phyloP scores from a whole-genome alignment of 2,888 invertebrate species.

The Nebria brevicollis region DNA sequence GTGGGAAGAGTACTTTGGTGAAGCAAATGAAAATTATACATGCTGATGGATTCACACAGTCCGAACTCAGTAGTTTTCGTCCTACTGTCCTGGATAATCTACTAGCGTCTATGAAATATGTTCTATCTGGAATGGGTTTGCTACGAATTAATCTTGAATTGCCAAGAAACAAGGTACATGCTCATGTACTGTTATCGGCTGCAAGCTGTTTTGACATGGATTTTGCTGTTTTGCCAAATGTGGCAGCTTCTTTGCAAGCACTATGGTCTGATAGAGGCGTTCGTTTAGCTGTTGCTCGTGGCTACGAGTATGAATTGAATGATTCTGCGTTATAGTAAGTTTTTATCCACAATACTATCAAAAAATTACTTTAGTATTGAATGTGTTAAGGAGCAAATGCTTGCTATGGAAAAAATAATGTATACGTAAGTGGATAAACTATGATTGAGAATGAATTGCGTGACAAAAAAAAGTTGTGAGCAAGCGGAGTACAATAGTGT shows the following conservation, averaged over 20 bases:
- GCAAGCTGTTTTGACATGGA: constrained; percentile 68
- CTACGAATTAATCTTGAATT: constrained; percentile 71
- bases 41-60: constrained; percentile 71
- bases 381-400: too few relatives aligned
- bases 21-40: constrained; percentile 79
- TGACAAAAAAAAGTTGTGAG: too few relatives aligned
- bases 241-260: constrained; percentile 66
- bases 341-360: neutral
- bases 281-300: constrained; percentile 70
- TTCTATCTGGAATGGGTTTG: constrained; percentile 73
- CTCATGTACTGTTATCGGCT: constrained; percentile 65
- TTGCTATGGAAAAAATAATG: too few relatives aligned
- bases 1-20: constrained; percentile 74
- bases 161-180: constrained; percentile 67
- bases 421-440: too few relatives aligned
- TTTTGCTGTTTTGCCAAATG: constrained; percentile 65
- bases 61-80: constrained; percentile 71
- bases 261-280: constrained; percentile 74
- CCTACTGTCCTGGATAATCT: constrained; percentile 74
- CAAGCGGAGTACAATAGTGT: too few relatives aligned
- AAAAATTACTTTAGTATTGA: too few relatives aligned
- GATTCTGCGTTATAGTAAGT: constrained; percentile 74
- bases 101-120: constrained; percentile 74
- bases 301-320: constrained; percentile 74
- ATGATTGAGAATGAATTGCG: too few relatives aligned